These are phyloP conservation scores for Pandemis heparana DNA, from an alignment of 2,888 invertebrate genomes.

Conservation along the genomic window DNA sequence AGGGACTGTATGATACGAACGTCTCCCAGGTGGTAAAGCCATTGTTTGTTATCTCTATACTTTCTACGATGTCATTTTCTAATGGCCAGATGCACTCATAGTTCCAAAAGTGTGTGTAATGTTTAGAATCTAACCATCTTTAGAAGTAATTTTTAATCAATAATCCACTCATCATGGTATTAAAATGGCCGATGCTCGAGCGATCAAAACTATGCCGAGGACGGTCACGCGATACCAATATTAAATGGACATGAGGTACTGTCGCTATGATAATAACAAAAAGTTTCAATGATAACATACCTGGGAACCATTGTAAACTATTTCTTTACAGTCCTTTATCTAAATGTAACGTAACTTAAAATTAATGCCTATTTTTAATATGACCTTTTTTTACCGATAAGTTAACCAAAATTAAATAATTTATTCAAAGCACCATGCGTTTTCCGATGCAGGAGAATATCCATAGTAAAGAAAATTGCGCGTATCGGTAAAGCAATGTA, in stretches of 20 bases:
- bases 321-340: conserved; percentile 1
- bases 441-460: too few species aligned
- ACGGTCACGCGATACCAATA: conserved; percentile 72
- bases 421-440: too few species aligned
- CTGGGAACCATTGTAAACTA: background rate
- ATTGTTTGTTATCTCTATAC: too few species aligned
- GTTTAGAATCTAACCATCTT: conserved; percentile 19
- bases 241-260: conserved; percentile 66
- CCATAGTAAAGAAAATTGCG: too few species aligned
- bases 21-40: too few species aligned
- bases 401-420: too few species aligned
- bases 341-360: too few species aligned
- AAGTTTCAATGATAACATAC: background rate
- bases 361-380: too few species aligned
- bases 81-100: too few species aligned
- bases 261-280: conserved; percentile 51
- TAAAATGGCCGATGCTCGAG: conserved; percentile 59
- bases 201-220: conserved; percentile 65
- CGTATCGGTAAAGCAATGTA: too few species aligned
- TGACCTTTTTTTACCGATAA: background rate
- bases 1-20: too few species aligned
- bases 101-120: background rate
- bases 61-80: too few species aligned
- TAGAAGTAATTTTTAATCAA: conserved; percentile 57
- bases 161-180: conserved; percentile 61